Evolutionary conservation across 92 coral and sea anemone species (phyloP), one percentile per base, ranked within the genome.

Genomic region (Plumapathes pennacea): DNA sequence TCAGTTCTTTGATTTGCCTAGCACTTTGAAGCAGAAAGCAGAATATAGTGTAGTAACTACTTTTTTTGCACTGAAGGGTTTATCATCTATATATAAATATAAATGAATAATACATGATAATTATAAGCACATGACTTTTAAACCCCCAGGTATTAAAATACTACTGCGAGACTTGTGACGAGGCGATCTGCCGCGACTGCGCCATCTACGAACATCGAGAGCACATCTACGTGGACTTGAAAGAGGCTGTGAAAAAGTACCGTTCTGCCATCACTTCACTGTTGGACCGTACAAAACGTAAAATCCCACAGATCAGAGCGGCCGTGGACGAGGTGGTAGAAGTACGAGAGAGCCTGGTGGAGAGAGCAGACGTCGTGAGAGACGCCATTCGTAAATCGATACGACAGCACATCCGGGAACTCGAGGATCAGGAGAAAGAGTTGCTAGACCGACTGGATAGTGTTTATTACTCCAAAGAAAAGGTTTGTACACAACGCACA

Each of bases 181-280:
- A 86, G 54, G 95, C 95, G 0, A 86, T 86, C 4, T 86, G 95
- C 6, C 95, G 95, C 27, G 95, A 86, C 64, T 86, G 95, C 54
- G 95, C 95, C 37, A 86, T 86, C 53, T 86, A 86, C 67, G 95
- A 86, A 32, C 95, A 86, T 78, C 60, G 95, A 33, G 95, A 86
- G 17, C 95, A 86, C 58, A 72, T 86, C 38, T 86, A 86, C 28
- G 95, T 86, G 21, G 95, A 82, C 60, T 68, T 86, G 5, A 82
- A 73, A 44, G 86, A 86, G 30, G 95, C 95, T 3, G 89, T 86
- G 10, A 86, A 86, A 71, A 78, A 73, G 46, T 86, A 86, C 55
- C 83, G 95, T 12, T 74, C 82, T 4, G 46, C 85, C 21, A 64
- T 86, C 69, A 67, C 95, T 1, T 52, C 76, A 0, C 74, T 86